Percentiles rank a stretch among this genome's conserved stretches.
These are phyloP conservation scores for Argyra leucocephala DNA, from an alignment of 2,888 invertebrate species.

Conservation along the genomic window DNA sequence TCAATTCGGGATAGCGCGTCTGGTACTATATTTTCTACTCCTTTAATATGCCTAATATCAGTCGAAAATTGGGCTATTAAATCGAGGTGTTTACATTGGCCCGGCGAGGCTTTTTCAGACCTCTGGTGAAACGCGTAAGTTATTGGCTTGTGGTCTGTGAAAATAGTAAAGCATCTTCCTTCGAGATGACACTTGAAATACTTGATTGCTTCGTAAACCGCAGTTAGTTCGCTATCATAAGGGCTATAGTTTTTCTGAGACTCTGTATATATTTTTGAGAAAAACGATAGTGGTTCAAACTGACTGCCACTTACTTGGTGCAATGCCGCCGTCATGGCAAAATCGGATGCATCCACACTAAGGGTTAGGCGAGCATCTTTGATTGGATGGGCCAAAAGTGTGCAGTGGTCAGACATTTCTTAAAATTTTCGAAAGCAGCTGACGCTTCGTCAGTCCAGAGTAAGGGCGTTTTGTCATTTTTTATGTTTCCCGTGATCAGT, in stretches of 20 bases:
- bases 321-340: neutral
- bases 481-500: no score
- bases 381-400: no score
- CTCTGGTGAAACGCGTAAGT: neutral
- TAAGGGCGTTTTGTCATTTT: no score
- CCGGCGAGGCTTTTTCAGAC: neutral
- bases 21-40: neutral
- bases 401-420: no score
- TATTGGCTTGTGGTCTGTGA: neutral
- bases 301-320: neutral
- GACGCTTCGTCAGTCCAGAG: no score
- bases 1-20: neutral
- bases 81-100: neutral
- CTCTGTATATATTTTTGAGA: neutral
- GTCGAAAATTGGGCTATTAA: neutral
- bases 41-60: neutral
- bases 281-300: neutral
- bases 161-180: neutral
- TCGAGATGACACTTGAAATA: neutral
- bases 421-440: no score
- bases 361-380: no score
- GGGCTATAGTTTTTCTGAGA: neutral
- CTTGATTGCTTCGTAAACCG: neutral
- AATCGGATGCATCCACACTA: slow-evolving; percentile 5
- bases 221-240: neutral